Base-by-base conservation (phyloP, 1,140 invertebrate species). In the Drosophila mayri region DNA sequence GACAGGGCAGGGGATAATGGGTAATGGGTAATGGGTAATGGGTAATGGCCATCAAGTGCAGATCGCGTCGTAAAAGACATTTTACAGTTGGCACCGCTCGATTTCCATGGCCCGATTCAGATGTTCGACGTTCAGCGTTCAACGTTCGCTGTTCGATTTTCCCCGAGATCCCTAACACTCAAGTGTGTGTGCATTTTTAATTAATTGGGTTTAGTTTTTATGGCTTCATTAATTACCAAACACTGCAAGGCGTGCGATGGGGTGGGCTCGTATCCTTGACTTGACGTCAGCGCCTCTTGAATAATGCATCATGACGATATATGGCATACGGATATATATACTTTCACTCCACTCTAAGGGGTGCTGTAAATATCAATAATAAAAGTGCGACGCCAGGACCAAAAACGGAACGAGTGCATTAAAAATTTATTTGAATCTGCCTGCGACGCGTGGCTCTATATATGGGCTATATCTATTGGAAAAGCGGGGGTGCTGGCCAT, bases 141-240 rank as follows among this genome's bases (percentile, higher is more conserved):
- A 1, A 14, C 7, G 22, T 37, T 62, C 38, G 32, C 16, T 11
- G 68, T 41, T 49, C 68, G 43, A 72, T 72, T 49, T 50, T 40
- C 16, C 65, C 63, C 41, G 50, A 37, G 41, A 14, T 32, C 58
- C 25, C 68, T 30, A 43, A 38, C 18, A 30, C 9, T 76, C 47
- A 22, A 55, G 43, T 66, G 46, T 77, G 28, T 90, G 76, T 87
- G 88, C 88, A 91, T 91, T 91, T 91, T 91, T 91, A 91, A 91
- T 91, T 91, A 91, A 91, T 91, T 88, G 88, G 74, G 81, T 91
- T 81, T 91, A 88, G 84, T 91, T 91, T 91, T 91, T 91, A 91
- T 91, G 88, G 88, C 84, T 91, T 91, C 88, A 91, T 91, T 91
- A 91, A 91, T 91, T 91, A 91, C 83, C 71, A 66, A 81, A 73